Percentiles rank a stretch among this genome's conserved stretches.
These are phyloP conservation scores for Hoplostethus mediterraneus DNA, from an alignment of 2,797 vertebrate species.

Conservation along the genomic window DNA sequence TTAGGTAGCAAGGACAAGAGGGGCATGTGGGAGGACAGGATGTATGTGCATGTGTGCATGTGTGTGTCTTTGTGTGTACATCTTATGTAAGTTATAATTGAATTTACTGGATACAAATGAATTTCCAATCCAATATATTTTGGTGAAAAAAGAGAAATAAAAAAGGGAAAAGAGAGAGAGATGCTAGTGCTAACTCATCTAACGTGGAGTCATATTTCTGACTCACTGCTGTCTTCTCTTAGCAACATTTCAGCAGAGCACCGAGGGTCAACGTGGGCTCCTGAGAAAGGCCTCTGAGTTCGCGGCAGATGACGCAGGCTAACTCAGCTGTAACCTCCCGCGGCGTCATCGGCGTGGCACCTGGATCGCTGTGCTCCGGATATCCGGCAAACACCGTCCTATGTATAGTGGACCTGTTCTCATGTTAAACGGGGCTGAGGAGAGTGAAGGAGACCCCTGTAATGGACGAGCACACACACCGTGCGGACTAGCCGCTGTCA, in stretches of 20 bases:
- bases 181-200: background rate
- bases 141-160: too few relatives aligned
- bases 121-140: too few relatives aligned
- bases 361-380: slow-evolving; percentile 23
- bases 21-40: slow-evolving; percentile 9
- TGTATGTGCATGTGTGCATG: background rate
- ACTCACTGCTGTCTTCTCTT: background rate
- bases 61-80: background rate
- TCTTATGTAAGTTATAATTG: background rate
- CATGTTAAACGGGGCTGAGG: slow-evolving; percentile 33
- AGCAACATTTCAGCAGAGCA: background rate
- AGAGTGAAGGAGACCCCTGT: slow-evolving; percentile 41
- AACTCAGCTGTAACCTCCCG: background rate
- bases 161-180: too few relatives aligned
- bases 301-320: slow-evolving; percentile 1
- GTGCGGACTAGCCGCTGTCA: slow-evolving; percentile 83
- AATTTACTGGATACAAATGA: too few relatives aligned
- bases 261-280: background rate
- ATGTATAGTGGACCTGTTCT: slow-evolving; percentile 26
- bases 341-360: slow-evolving; percentile 12
- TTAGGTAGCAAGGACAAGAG: slow-evolving; percentile 54
- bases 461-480: slow-evolving; percentile 76
- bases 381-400: slow-evolving; percentile 28
- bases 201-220: slow-evolving; percentile 12
- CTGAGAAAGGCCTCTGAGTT: slow-evolving; percentile 11